phyloP scores from a whole-genome alignment of 1,140 invertebrate genomes.

The Drosophila chauvacae region DNA sequence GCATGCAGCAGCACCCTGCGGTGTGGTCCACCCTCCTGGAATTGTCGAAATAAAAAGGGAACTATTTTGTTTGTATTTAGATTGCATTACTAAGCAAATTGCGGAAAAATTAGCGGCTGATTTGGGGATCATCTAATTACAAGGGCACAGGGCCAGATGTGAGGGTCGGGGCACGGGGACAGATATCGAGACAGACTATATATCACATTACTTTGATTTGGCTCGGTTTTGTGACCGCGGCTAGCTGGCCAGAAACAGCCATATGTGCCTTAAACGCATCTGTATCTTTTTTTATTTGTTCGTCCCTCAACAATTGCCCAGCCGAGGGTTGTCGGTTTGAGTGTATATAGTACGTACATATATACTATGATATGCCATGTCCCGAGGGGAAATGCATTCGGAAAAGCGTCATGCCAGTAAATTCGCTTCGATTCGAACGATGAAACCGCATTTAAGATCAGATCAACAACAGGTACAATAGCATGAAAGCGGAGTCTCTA shows the following conservation, averaged over 20 bases:
- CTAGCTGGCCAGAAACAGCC: constrained; percentile 32
- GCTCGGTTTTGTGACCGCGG: constrained; percentile 19
- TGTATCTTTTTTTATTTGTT: constrained; percentile 63
- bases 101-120: constrained; percentile 85
- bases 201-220: constrained; percentile 78
- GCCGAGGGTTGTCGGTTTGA: neutral
- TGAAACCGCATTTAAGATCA: constrained; percentile 7
- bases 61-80: constrained; percentile 84
- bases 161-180: neutral
- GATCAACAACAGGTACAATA: neutral
- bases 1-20: constrained; percentile 19
- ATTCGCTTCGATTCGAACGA: neutral
- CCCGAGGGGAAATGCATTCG: constrained; percentile 7
- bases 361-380: no score
- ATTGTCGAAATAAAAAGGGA: constrained; percentile 39
- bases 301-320: constrained; percentile 29
- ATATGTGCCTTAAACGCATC: constrained; percentile 65
- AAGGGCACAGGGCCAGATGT: constrained; percentile 43
- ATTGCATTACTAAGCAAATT: constrained; percentile 85
- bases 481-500: no score
- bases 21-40: constrained; percentile 34
- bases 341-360: neutral
- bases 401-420: constrained; percentile 1
- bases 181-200: constrained; percentile 30
- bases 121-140: constrained; percentile 85